Conservation (phyloP, 1,140 invertebrate species). For the Nautilus pompilius region DNA sequence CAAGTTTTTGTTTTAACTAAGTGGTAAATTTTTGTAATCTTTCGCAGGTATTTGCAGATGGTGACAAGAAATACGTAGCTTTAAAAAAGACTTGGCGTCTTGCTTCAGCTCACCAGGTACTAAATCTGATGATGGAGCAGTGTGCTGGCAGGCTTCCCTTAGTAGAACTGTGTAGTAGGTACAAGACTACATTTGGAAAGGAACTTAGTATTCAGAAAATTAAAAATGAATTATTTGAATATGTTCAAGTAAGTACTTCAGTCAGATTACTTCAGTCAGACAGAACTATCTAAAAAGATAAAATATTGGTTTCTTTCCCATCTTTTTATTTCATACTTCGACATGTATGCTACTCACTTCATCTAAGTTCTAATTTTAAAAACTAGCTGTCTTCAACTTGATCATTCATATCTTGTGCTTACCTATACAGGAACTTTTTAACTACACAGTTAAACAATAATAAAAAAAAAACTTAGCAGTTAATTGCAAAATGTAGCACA, state of each 20-base stretch:
- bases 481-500: too few species aligned
- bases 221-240: constrained; percentile 56
- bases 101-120: constrained; percentile 58
- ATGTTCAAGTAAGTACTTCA: constrained; percentile 54
- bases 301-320: background rate
- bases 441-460: too few species aligned
- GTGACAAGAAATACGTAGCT: constrained; percentile 27
- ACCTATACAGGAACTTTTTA: too few species aligned
- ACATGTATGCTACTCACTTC: too few species aligned
- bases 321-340: background rate
- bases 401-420: too few species aligned
- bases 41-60: constrained; percentile 26
- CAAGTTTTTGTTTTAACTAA: background rate
- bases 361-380: too few species aligned
- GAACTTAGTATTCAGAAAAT: constrained; percentile 58
- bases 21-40: background rate
- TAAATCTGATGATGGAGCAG: constrained; percentile 62
- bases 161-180: constrained; percentile 57
- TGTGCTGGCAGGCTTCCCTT: constrained; percentile 56
- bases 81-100: constrained; percentile 36
- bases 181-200: constrained; percentile 55
- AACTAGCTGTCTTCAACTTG: too few species aligned
- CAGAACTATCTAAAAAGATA: background rate
- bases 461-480: too few species aligned
- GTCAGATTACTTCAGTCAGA: background rate